A percentile compares a stretch with the other conserved stretches of the same genome.
Conservation (phyloP, 2,888 invertebrate species). For the Tetrapedia diversipes region DNA sequence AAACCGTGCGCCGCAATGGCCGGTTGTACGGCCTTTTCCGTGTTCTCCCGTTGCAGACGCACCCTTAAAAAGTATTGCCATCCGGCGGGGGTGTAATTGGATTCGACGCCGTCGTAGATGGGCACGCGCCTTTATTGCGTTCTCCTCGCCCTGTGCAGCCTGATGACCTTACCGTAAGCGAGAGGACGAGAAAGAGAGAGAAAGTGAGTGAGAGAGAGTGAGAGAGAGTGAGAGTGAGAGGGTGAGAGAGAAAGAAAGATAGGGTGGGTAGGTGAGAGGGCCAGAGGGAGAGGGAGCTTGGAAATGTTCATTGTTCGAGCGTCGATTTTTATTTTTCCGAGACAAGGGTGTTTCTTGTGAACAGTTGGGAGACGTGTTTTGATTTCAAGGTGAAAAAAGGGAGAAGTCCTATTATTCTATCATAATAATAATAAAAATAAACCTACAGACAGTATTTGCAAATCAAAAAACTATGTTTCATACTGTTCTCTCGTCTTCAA, state of each 20-base stretch:
- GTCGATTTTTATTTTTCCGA: slow-evolving; percentile 35
- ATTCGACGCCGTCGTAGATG: slow-evolving; percentile 75
- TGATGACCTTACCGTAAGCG: slow-evolving; percentile 40
- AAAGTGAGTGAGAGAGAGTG: too few relatives aligned
- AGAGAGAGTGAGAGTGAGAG: too few relatives aligned
- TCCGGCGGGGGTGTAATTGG: slow-evolving; percentile 75
- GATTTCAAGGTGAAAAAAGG: neutral
- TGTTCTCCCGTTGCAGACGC: slow-evolving; percentile 69
- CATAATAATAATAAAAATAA: too few relatives aligned
- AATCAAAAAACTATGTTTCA: too few relatives aligned
- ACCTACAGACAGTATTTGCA: too few relatives aligned
- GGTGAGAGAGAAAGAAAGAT: too few relatives aligned
- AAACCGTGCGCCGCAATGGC: slow-evolving; percentile 72
- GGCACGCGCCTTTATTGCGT: slow-evolving; percentile 65
- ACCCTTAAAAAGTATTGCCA: slow-evolving; percentile 72
- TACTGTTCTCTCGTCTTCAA: too few relatives aligned
- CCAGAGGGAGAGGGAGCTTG: neutral
- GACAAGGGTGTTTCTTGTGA: too few relatives aligned
- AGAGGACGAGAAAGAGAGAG: neutral
- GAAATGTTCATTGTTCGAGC: slow-evolving; percentile 36
- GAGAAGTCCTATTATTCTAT: too few relatives aligned
- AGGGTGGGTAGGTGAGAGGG: too few relatives aligned
- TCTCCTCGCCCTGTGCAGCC: slow-evolving; percentile 51
- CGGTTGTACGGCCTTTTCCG: slow-evolving; percentile 69
- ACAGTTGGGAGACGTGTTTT: too few relatives aligned